Evolutionary conservation across 2,113 vertebrate species (phyloP).

Genomic region (Oreochromis spilurus): DNA sequence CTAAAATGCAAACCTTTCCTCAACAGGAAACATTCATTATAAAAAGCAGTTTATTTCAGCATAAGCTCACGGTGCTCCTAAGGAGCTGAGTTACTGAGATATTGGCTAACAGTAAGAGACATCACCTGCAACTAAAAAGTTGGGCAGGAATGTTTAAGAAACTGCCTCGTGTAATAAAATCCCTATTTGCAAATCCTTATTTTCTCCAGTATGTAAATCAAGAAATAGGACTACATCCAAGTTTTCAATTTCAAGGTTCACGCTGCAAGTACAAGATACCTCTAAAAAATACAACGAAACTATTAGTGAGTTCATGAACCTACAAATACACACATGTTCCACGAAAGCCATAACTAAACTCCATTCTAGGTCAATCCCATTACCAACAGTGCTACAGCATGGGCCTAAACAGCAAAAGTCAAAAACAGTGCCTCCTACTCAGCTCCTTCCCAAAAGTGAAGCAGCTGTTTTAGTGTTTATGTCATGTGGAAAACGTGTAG

Average conservation of each 20-base stretch:
- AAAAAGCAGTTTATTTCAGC: not conserved
- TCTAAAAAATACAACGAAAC: not conserved
- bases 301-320: not conserved
- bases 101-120: not conserved
- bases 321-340: not conserved
- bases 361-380: slow-evolving; percentile 39
- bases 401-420: not conserved
- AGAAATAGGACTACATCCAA: not conserved
- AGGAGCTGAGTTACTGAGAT: not conserved
- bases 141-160: not conserved
- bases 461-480: slow-evolving; percentile 6
- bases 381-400: not conserved
- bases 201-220: not conserved
- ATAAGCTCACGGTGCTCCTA: not conserved
- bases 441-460: not conserved
- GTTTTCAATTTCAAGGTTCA: not conserved
- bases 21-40: not conserved
- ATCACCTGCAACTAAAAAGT: not conserved
- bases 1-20: not conserved
- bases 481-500: slow-evolving; percentile 22
- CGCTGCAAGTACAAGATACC: not conserved
- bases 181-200: not conserved
- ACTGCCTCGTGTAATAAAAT: not conserved
- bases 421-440: slow-evolving; percentile 15
- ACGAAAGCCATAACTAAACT: not conserved